phyloP scores from a whole-genome alignment of 2,113 vertebrate species.

The Leptosomus discolor region DNA sequence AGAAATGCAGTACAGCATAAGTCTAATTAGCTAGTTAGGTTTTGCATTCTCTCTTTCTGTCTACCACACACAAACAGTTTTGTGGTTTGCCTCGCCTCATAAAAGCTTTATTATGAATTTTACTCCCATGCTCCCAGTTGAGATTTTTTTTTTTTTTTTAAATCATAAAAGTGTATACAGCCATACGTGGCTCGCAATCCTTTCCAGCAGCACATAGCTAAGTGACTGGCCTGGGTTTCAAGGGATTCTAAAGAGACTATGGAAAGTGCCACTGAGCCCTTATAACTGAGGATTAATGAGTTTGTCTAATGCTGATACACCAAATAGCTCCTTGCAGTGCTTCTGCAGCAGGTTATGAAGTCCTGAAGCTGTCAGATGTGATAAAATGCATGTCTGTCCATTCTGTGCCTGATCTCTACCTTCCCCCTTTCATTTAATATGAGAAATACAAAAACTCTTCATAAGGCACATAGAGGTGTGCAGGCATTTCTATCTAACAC shows the following conservation, averaged over 20 bases:
- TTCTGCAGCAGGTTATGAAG: not conserved
- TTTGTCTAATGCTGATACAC: not conserved
- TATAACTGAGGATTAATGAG: not conserved
- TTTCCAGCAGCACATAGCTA: not conserved
- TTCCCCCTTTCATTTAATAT: not conserved
- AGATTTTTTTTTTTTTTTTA: not conserved
- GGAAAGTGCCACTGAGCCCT: not conserved
- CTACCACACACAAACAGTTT: not conserved
- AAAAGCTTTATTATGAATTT: not conserved
- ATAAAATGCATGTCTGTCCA: not conserved
- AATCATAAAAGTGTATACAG: no score
- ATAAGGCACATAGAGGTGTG: not conserved
- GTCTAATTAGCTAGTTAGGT: not conserved
- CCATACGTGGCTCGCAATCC: fast-evolving
- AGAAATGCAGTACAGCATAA: not conserved
- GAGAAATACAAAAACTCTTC: not conserved
- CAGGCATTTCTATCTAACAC: not conserved
- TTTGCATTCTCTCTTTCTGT: not conserved
- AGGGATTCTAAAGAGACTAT: not conserved
- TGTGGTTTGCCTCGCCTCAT: not conserved
- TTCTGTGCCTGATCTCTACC: not conserved
- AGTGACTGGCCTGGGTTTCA: not conserved
- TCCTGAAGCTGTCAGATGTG: not conserved
- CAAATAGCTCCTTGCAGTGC: not conserved
- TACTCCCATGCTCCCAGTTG: not conserved